Evolutionary conservation across 2,113 vertebrate species (phyloP), one percentile per base, ranked within the genome.

Genomic region (Pontoporia blainvillei): DNA sequence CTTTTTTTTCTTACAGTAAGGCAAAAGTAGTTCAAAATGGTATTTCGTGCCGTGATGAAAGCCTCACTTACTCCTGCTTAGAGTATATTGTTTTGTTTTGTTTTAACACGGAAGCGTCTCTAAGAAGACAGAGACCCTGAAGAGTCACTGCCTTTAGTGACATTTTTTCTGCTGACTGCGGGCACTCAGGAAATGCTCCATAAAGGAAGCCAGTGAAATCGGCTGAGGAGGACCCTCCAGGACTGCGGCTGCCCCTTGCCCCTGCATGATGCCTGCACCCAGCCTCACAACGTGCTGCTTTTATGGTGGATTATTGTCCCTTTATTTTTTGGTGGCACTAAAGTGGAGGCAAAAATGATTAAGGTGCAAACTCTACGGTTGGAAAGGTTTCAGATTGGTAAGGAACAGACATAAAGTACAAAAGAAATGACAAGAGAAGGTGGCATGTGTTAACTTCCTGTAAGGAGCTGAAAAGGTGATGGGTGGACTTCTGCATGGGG

Each of bases 201-300:
- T 1, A 10, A n/a, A n/a, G 52, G 44, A 4, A 6, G 13, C 46
- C 6, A 18, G 39, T 3, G 31, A 12, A 11, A 9, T n/a, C 75
- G 5, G 25, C 64, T n/a, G 2, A 1, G 2, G 0, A 44, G 76
- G 78, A 54, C 9, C 25, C 36, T 18, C 25, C 14, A 7, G 66
- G 52, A 52, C 1, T 0, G 29, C 5, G 4, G 62, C 31, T 7
- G 52, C 25, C 57, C 72, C 21, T 2, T 14, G 4, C 14, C 1
- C 0, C 41, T 0, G 15, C 27, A 1, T 0, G 11, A 7, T 1
- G 14, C 20, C 15, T 0, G 1, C 2, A 0, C n/a, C 11, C 3
- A 0, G 61, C 46, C 72, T 41, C 13, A 11, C 2, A 8, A 29
- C 0, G 0, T 5, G 27, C 59, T 7, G 20, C 1, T 0, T 25